A percentile compares a stretch with the other conserved stretches of the same genome.
These are phyloP conservation scores for Odocoileus hemionus DNA, from an alignment of 2,113 vertebrate genomes.

Conservation along the genomic window DNA sequence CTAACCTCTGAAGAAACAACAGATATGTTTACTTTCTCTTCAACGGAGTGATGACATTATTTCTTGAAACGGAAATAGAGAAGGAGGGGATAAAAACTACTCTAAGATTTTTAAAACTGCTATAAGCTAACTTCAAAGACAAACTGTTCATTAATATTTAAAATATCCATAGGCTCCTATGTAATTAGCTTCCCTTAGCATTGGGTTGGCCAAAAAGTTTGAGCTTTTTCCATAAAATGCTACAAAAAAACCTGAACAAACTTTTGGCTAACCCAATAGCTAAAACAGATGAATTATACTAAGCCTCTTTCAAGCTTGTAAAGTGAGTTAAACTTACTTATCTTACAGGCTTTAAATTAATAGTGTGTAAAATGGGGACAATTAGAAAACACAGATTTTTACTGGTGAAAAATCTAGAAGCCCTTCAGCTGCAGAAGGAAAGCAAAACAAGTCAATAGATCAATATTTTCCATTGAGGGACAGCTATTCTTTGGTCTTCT, in stretches of 20 bases:
- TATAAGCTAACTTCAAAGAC: not conserved
- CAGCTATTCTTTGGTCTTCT: not conserved
- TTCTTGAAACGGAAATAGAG: not conserved
- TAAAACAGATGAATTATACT: not conserved
- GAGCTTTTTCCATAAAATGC: not conserved
- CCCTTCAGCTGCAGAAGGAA: not conserved
- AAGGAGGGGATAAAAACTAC: not conserved
- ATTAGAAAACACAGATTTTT: not conserved
- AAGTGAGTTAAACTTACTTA: not conserved
- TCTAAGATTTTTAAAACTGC: not conserved
- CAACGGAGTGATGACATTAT: not conserved
- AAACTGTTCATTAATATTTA: constrained; percentile 5
- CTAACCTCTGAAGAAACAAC: not conserved
- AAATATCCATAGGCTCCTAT: not conserved
- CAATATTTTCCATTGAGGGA: not conserved
- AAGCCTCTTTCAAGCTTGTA: not conserved
- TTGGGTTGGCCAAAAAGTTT: not conserved
- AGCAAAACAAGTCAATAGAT: not conserved
- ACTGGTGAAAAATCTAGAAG: not conserved
- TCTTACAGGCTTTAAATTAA: not conserved
- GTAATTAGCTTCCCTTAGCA: not conserved
- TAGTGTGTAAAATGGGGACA: not conserved
- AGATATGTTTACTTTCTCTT: not conserved
- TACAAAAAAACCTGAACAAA: not conserved
- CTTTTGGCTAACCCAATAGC: not conserved